Evolutionary conservation across 1,140 invertebrate genomes (phyloP).

Genomic region (Brachionus asplanchnoidis): DNA sequence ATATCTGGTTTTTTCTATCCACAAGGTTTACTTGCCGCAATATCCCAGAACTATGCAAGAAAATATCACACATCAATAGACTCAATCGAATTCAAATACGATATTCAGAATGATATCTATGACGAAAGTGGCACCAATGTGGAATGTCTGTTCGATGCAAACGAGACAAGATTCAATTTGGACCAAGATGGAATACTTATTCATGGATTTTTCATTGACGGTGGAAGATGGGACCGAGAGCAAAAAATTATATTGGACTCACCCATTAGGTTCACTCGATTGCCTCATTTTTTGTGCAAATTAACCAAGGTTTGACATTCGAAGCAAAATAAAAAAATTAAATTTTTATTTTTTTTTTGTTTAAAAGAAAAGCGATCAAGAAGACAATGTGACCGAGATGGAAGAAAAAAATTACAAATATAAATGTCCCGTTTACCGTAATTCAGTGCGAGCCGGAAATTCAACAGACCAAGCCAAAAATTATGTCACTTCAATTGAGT

Average conservation of each 20-base stretch:
- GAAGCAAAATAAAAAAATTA: background rate
- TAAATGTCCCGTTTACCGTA: slow-evolving; percentile 37
- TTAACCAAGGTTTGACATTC: background rate
- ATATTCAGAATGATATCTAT: background rate
- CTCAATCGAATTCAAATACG: slow-evolving; percentile 58
- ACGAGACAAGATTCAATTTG: background rate
- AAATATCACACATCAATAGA: slow-evolving; percentile 78
- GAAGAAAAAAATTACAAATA: background rate
- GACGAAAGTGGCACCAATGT: background rate
- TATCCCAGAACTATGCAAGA: slow-evolving; percentile 75
- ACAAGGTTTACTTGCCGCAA: slow-evolving; percentile 77
- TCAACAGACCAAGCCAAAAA: slow-evolving; percentile 27
- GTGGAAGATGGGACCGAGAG: slow-evolving; percentile 15
- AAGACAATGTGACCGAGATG: background rate
- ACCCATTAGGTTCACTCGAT: background rate
- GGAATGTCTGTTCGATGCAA: background rate
- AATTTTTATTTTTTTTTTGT: background rate
- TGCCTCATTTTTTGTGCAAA: slow-evolving; percentile 29
- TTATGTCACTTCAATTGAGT: slow-evolving; percentile 34
- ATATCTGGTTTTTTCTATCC: slow-evolving; percentile 83
- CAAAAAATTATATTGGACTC: background rate
- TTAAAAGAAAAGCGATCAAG: background rate
- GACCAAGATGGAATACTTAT: background rate
- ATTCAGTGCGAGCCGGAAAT: slow-evolving; percentile 14
- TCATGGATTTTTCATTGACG: slow-evolving; percentile 31